Evolutionary conservation across 2,888 invertebrate genomes (phyloP).

Genomic region (Nysson spinosus): DNA sequence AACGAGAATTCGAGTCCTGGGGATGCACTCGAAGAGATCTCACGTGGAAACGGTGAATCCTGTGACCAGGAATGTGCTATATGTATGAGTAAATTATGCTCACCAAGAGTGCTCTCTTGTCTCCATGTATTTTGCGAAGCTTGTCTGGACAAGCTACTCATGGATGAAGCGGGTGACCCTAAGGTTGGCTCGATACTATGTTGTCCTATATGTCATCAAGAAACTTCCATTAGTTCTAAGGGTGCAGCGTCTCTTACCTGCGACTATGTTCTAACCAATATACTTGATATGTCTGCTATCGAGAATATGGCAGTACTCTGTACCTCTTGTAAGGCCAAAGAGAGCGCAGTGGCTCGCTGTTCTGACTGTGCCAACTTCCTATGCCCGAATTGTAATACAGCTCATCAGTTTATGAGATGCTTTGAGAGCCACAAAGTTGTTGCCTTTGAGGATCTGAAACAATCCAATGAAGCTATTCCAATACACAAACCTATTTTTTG

Average conservation of each 20-base stretch:
- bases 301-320: conserved; percentile 85
- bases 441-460: conserved; percentile 90
- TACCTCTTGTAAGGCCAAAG: conserved; percentile 97
- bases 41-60: conserved; percentile 59
- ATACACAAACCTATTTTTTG: conserved; percentile 95
- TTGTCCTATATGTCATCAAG: conserved; percentile 91
- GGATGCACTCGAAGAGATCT: conserved; percentile 67
- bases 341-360: conserved; percentile 95
- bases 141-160: conserved; percentile 90
- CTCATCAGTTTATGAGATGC: conserved; percentile 97
- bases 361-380: conserved; percentile 96
- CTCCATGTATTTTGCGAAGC: conserved; percentile 97
- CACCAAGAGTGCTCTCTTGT: conserved; percentile 93
- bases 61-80: conserved; percentile 67
- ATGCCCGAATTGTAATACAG: conserved; percentile 95
- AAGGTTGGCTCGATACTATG: conserved; percentile 83
- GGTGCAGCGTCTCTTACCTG: conserved; percentile 89
- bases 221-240: conserved; percentile 87
- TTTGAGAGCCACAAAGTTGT: conserved; percentile 97
- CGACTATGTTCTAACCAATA: conserved; percentile 92
- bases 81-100: conserved; percentile 84
- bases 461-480: conserved; percentile 87
- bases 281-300: conserved; percentile 89
- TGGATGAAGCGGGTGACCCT: conserved; percentile 85
- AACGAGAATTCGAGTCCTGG: conserved; percentile 50